These are phyloP conservation scores for Plagodis pulveraria DNA, from an alignment of 2,888 invertebrate species.

Conservation along the genomic window DNA sequence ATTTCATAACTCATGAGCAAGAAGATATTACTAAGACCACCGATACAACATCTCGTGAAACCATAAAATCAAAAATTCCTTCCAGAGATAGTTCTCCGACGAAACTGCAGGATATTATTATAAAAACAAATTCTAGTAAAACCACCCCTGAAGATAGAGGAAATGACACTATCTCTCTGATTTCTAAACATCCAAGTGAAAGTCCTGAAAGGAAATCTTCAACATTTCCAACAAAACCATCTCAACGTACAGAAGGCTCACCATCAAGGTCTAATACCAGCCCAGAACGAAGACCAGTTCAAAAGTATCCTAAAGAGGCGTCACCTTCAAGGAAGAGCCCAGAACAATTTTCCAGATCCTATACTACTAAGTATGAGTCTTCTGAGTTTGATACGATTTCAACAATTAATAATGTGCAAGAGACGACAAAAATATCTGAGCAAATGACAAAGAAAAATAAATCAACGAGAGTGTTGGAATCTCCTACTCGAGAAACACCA, in stretches of 20 bases:
- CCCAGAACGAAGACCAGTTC: slow-evolving; percentile 31
- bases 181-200: slow-evolving; percentile 23
- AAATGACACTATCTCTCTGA: neutral
- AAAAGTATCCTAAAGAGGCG: slow-evolving; percentile 20
- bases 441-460: slow-evolving; percentile 29
- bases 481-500: slow-evolving; percentile 32
- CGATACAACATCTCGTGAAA: slow-evolving; percentile 23
- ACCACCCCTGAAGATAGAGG: neutral
- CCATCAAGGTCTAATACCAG: slow-evolving; percentile 1
- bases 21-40: slow-evolving; percentile 45
- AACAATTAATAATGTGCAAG: slow-evolving; percentile 32
- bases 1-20: slow-evolving; percentile 55
- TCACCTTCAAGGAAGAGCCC: slow-evolving; percentile 23
- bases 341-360: slow-evolving; percentile 25
- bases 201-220: slow-evolving; percentile 38
- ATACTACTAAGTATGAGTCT: slow-evolving; percentile 35
- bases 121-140: slow-evolving; percentile 33
- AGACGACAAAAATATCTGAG: slow-evolving; percentile 22
- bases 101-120: slow-evolving; percentile 55
- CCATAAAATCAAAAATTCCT: slow-evolving; percentile 36
- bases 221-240: slow-evolving; percentile 15
- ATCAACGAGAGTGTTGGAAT: slow-evolving; percentile 29
- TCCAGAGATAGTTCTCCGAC: slow-evolving; percentile 56
- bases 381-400: slow-evolving; percentile 35
- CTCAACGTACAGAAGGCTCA: slow-evolving; percentile 27